Conservation (phyloP, 2,888 invertebrate genomes). For the Folsomia manolachei region DNA sequence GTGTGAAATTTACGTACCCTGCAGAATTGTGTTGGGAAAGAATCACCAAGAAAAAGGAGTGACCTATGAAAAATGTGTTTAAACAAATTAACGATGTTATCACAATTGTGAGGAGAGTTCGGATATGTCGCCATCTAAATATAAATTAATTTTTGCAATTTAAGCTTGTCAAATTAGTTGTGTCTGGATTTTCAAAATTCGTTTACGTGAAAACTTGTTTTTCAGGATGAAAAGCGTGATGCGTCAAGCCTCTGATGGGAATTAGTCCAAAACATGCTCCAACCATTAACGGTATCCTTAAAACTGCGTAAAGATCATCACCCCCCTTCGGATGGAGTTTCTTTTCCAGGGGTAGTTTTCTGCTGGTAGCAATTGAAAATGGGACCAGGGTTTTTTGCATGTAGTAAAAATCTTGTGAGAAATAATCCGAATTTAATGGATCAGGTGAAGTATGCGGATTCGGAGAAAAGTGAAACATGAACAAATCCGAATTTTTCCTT, state of each 20-base stretch:
- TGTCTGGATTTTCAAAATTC: background rate
- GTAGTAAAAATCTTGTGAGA: background rate
- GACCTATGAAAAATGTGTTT: slow-evolving; percentile 33
- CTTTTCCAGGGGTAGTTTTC: background rate
- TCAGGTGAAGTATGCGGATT: background rate
- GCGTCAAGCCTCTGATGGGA: slow-evolving; percentile 30
- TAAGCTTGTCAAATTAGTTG: background rate
- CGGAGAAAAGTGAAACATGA: background rate
- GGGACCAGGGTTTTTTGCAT: background rate
- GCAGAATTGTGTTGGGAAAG: slow-evolving; percentile 28
- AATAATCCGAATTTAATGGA: background rate
- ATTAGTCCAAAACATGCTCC: slow-evolving; percentile 36
- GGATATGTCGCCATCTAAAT: slow-evolving; percentile 37
- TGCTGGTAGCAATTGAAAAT: background rate
- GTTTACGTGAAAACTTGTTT: slow-evolving; percentile 1
- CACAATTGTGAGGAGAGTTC: slow-evolving; percentile 28
- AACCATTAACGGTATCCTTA: slow-evolving; percentile 31
- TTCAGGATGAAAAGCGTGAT: background rate
- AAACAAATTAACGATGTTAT: slow-evolving; percentile 29
- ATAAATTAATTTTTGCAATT: background rate
- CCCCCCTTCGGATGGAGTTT: slow-evolving; percentile 12
- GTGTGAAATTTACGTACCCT: slow-evolving; percentile 28
- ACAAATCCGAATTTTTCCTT: background rate
- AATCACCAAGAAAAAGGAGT: slow-evolving; percentile 26
- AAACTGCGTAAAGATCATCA: slow-evolving; percentile 29